Evolutionary conservation across 2,888 invertebrate genomes (phyloP).

Genomic region (Epinotia brunnichana): DNA sequence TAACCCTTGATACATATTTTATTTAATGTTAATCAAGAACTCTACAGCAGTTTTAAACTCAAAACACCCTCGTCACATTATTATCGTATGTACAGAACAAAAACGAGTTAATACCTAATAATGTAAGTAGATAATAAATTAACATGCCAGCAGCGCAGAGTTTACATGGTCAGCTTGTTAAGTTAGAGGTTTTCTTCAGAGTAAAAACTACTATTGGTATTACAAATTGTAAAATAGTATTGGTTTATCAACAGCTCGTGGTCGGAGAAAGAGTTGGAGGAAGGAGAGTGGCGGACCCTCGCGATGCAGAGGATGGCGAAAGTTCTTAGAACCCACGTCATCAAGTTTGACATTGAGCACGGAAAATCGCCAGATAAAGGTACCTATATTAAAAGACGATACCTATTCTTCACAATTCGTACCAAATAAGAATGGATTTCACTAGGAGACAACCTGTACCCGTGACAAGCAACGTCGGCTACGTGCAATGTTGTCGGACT

Average conservation of each 20-base stretch:
- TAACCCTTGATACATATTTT: too few species aligned
- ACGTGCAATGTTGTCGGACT: too few species aligned
- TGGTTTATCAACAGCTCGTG: slow-evolving; percentile 59
- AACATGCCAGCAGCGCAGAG: slow-evolving; percentile 4
- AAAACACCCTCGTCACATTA: too few species aligned
- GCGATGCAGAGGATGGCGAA: slow-evolving; percentile 83
- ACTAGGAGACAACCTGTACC: too few species aligned
- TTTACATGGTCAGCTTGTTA: slow-evolving; percentile 9
- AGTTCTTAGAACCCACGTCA: slow-evolving; percentile 85
- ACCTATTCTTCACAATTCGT: too few species aligned
- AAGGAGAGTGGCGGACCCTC: slow-evolving; percentile 84
- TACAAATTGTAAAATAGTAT: not conserved
- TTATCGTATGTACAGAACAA: too few species aligned
- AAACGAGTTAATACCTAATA: not conserved
- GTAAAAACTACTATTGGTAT: too few species aligned
- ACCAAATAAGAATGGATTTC: too few species aligned
- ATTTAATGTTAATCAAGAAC: too few species aligned
- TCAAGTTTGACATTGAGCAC: slow-evolving; percentile 85
- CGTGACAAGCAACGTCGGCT: too few species aligned
- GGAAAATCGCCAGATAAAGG: slow-evolving; percentile 70
- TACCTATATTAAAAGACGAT: slow-evolving; percentile 47
- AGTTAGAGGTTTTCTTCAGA: not conserved
- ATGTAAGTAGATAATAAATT: slow-evolving; percentile 12
- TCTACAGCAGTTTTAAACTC: too few species aligned
- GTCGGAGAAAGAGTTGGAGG: slow-evolving; percentile 74